Base-by-base conservation (phyloP, 2,888 invertebrate genomes). In the Aspidiotus rigidus region DNA sequence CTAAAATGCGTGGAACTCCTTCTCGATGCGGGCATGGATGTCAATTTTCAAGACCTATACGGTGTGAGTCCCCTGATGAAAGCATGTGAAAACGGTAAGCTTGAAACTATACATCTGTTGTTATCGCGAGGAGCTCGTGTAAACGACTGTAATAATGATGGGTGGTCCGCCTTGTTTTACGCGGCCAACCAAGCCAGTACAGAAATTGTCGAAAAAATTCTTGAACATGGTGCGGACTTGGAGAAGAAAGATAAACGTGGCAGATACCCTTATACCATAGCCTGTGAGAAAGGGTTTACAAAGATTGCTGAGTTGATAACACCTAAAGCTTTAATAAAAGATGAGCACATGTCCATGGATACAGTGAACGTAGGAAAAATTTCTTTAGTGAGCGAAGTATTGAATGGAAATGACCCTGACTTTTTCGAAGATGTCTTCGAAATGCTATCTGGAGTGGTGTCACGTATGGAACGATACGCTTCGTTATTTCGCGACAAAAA, bases 151-250 rank as follows among this genome's bases (percentile, higher is more conserved):
- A 59, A 66, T 49, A 66, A 66, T 15, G 66, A 66, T 13, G 66
- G 66, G 0, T 66, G 66, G 66, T 44, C 59, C 1, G 42, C 66
- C 0, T 42, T 66, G n/a, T 66, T 66, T 28, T 59, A 60, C 49
- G 66, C 66, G 0, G 57, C 44, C 11, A 66, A 59, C 17, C 57
- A 28, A 13, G 57, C 59, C 7, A n/a, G 49, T 15, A 10, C 39
- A 7, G 59, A 66, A 10, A 11, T 59, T 13, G 60, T 60, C 3
- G 11, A 13, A 9, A 40, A 39, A 28, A 17, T 66, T 2, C n/a
- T 66, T 13, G 39, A 42, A 28, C n/a, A 59, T 13, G 28, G 49
- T 8, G 66, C 60, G 6, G 59, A 66, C 17, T 11, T n/a, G 11
- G 56, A 57, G 6, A 57, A 44, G 17, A 13, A 44, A 1, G 66